phyloP scores from a whole-genome alignment of 1,140 invertebrate genomes.

The Philopotamus ludificatus region DNA sequence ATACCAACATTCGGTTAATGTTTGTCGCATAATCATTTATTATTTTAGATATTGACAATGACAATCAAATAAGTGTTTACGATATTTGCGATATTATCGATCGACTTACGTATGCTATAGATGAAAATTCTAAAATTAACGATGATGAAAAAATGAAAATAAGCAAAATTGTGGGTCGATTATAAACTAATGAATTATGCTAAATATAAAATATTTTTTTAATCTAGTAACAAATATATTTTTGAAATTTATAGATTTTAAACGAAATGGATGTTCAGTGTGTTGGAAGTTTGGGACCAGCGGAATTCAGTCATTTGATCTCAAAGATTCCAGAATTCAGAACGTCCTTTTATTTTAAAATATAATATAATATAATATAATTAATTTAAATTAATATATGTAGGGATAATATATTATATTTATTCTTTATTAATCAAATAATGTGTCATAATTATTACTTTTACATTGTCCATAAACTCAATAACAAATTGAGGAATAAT shows the following conservation, averaged over 20 bases:
- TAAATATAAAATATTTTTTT: not conserved
- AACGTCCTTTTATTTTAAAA: conserved; percentile 58
- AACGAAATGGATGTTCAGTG: conserved; percentile 59
- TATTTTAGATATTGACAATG: conserved; percentile 61
- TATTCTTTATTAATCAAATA: no score
- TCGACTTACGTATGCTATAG: conserved; percentile 48
- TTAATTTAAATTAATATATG: no score
- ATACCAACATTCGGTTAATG: not conserved
- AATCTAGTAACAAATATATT: not conserved
- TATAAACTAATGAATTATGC: conserved; percentile 30
- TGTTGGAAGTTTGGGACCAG: conserved; percentile 53
- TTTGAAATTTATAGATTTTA: conserved; percentile 53
- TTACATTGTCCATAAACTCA: no score
- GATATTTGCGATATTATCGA: conserved; percentile 59
- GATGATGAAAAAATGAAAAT: conserved; percentile 49
- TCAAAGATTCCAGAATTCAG: conserved; percentile 61
- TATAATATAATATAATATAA: conserved; percentile 43
- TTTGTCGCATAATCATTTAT: conserved; percentile 23
- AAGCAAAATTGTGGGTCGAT: conserved; percentile 51
- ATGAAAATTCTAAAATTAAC: conserved; percentile 43
- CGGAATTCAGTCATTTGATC: conserved; percentile 60
- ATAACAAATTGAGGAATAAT: no score
- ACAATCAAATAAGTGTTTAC: conserved; percentile 57
- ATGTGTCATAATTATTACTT: no score
- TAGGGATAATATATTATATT: no score